These are phyloP conservation scores for Paracanthobrama guichenoti DNA, from an alignment of 2,113 vertebrate genomes.

Conservation along the genomic window DNA sequence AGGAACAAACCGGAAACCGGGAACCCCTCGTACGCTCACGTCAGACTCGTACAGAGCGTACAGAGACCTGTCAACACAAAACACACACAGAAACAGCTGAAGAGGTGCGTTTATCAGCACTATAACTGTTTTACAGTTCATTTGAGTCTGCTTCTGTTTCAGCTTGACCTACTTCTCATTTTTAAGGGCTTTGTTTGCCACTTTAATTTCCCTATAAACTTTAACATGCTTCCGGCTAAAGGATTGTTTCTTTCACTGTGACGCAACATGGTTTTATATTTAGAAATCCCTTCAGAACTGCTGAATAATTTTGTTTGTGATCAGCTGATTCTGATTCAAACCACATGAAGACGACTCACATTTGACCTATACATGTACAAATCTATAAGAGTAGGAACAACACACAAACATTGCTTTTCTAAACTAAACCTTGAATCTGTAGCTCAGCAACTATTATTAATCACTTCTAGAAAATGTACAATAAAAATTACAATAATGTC, in stretches of 20 bases:
- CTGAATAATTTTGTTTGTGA: background rate
- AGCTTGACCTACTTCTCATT: background rate
- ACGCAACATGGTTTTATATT: background rate
- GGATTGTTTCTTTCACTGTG: background rate
- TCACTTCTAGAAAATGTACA: background rate
- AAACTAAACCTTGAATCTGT: background rate
- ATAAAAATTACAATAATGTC: background rate
- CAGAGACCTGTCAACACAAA: conserved; percentile 78
- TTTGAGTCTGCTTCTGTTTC: background rate
- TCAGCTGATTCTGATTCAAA: background rate
- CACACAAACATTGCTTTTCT: background rate
- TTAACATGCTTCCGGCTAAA: background rate
- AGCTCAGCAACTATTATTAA: background rate
- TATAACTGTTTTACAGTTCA: background rate
- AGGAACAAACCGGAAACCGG: conserved; percentile 82
- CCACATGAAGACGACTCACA: background rate
- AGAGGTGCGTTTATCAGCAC: background rate
- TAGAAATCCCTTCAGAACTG: background rate
- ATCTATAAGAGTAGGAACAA: too few species aligned
- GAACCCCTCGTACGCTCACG: conserved; percentile 76
- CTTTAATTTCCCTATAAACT: background rate
- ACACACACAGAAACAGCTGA: background rate
- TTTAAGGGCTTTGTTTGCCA: background rate
- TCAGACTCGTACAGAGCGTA: conserved; percentile 82
- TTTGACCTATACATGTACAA: background rate